A percentile compares a stretch with the other conserved stretches of the same genome.
phyloP scores from a whole-genome alignment of 2,888 invertebrate genomes.

The Ellobium chinense region DNA sequence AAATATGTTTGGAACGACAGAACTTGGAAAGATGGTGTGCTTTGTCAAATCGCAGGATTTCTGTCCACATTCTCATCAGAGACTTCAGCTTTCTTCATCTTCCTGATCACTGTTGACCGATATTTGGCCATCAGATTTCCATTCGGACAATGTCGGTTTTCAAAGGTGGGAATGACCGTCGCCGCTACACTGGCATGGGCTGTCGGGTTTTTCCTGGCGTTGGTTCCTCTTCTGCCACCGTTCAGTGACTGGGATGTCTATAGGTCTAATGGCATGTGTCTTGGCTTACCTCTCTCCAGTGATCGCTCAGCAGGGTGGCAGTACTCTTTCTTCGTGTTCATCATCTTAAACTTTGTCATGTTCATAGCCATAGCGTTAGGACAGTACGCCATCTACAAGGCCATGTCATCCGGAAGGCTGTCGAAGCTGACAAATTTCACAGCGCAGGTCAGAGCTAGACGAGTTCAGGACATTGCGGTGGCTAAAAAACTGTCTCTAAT shows the following conservation, averaged over 20 bases:
- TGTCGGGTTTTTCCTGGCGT: not conserved
- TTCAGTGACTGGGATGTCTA: conserved; percentile 3
- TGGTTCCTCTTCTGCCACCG: not conserved
- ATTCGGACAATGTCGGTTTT: not conserved
- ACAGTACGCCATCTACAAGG: not conserved
- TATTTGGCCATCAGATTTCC: conserved; percentile 9
- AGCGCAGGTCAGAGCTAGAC: conserved; percentile 14
- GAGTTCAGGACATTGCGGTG: conserved; percentile 57
- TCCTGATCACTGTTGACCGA: conserved; percentile 21
- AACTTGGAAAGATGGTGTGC: not conserved
- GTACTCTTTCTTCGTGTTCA: conserved; percentile 7
- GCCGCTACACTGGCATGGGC: not conserved
- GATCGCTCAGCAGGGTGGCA: conserved; percentile 20
- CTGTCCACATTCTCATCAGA: not conserved
- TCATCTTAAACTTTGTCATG: conserved; percentile 20
- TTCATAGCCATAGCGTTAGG: not conserved
- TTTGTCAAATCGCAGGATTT: conserved; percentile 6
- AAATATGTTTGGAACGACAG: conserved; percentile 3
- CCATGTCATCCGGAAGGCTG: not conserved
- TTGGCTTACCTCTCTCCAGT: conserved; percentile 4
- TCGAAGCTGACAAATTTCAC: not conserved
- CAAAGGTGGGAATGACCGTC: not conserved
- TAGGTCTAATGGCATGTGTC: conserved; percentile 20
- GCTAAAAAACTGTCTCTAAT: conserved; percentile 70
- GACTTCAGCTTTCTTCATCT: conserved; percentile 1